phyloP scores from a whole-genome alignment of 2,113 vertebrate genomes.

The Athene cunicularia region DNA sequence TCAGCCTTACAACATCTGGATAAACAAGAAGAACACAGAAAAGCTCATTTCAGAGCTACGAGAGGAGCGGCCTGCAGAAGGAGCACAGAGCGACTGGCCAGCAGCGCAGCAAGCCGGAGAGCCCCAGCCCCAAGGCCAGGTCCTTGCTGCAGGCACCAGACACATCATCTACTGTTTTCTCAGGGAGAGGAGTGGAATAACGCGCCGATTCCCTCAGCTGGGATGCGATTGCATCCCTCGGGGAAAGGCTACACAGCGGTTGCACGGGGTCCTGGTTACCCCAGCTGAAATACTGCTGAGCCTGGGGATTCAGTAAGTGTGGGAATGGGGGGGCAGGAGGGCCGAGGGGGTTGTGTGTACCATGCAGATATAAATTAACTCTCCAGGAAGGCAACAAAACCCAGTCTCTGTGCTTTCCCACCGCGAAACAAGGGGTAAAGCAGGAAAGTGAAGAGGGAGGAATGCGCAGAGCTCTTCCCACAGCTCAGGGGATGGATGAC shows the following conservation, averaged over 20 bases:
- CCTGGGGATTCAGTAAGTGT: not conserved
- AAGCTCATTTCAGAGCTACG: not conserved
- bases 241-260: not conserved
- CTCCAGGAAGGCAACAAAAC: not conserved
- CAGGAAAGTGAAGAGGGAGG: not conserved
- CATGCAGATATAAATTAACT: conserved; percentile 17
- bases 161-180: rapidly evolving
- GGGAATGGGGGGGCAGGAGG: not conserved
- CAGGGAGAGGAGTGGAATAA: not conserved
- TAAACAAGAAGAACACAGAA: not conserved
- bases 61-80: not conserved
- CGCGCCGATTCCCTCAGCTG: not conserved
- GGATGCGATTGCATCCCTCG: not conserved
- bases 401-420: not conserved
- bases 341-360: not conserved
- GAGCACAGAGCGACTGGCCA: rapidly evolving
- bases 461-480: conserved; percentile 55
- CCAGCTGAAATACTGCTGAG: not conserved
- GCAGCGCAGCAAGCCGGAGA: not conserved
- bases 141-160: not conserved
- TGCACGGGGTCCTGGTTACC: not conserved
- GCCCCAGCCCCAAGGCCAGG: not conserved
- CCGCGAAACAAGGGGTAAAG: not conserved
- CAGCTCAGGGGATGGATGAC: conserved; percentile 64
- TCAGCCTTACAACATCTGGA: not conserved